phyloP scores from a whole-genome alignment of 2,888 invertebrate species.

The Rhynchonema sp. region DNA sequence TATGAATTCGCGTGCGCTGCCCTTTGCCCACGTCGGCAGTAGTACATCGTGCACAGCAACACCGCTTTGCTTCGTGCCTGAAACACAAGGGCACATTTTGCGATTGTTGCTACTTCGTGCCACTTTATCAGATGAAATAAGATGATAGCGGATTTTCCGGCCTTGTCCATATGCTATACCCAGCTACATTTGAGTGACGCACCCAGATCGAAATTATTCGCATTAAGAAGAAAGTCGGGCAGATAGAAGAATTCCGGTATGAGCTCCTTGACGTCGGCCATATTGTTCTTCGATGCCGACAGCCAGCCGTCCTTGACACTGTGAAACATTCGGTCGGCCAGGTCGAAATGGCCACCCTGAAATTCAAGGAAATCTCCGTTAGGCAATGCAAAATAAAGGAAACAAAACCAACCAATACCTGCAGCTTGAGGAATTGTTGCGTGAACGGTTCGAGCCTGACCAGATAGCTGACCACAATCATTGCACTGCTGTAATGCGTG shows the following conservation, averaged over 20 bases:
- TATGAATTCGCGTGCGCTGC: slow-evolving; percentile 85
- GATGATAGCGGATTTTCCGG: no score
- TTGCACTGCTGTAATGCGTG: slow-evolving; percentile 95
- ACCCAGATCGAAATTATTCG: slow-evolving; percentile 82
- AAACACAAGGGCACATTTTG: no score
- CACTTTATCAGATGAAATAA: no score
- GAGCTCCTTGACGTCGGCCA: slow-evolving; percentile 97
- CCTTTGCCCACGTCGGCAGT: slow-evolving; percentile 88
- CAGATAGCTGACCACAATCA: slow-evolving; percentile 96
- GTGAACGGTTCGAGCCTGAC: slow-evolving; percentile 95
- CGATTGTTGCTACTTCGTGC: no score
- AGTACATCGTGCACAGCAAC: slow-evolving; percentile 72
- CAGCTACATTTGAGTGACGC: no score
- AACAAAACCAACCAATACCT: slow-evolving; percentile 39
- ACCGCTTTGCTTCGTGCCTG: slow-evolving; percentile 88
- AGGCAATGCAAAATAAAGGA: background rate
- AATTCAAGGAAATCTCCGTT: no score
- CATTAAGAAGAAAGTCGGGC: slow-evolving; percentile 77
- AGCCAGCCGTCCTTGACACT: slow-evolving; percentile 90
- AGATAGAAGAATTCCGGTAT: slow-evolving; percentile 98
- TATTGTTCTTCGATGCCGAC: slow-evolving; percentile 88
- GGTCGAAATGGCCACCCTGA: slow-evolving; percentile 91
- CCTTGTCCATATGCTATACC: no score
- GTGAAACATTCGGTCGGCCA: slow-evolving; percentile 98
- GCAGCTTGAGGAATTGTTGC: slow-evolving; percentile 82